Base-by-base conservation (phyloP, 2,888 invertebrate species). In the Micropterix aruncella region DNA sequence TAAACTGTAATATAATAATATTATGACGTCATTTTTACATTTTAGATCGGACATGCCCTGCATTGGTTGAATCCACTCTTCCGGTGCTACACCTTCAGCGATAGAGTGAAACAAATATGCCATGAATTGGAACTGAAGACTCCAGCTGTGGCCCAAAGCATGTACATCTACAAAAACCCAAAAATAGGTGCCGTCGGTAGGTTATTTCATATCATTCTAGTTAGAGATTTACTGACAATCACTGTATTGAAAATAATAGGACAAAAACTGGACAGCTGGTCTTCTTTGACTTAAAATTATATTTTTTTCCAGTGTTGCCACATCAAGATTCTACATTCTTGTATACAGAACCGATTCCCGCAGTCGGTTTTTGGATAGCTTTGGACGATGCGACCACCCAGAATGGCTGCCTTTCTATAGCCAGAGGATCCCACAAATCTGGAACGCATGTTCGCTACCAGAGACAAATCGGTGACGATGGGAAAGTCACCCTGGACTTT, bases 141-240 rank as follows among this genome's bases (percentile, higher is more conserved):
- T 37, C 97, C 97, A 0, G 82, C 83, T 0, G 76, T 97, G 0
- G 83, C 83, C 1, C 97, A 97, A 60, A 94, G 95, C 66, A 97
- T 97, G 97, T 90, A 91, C 57, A 96, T 99, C 49, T 97, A 90
- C 63, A 99, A 97, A 70, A 93, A 93, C 68, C 92, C 95, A 1
- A 79, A 81, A 15, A 73, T 89, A 46, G 95, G 95, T 1, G 84
- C 91, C 3, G 87, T 86, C 80, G 89, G 90, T 89, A 65, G 53
- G 54, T 5, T 42, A 47, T n/a, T n/a, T n/a, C n/a, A n/a, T n/a
- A n/a, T n/a, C n/a, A n/a, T n/a, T n/a, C n/a, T n/a, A n/a, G n/a
- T n/a, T n/a, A n/a, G n/a, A n/a, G n/a, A n/a, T n/a, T n/a, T n/a
- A n/a, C n/a, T n/a, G n/a, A n/a, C n/a, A n/a, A n/a, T n/a, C n/a